Evolutionary conservation across 2,113 vertebrate species (phyloP).

Genomic region (Ictalurus furcatus): DNA sequence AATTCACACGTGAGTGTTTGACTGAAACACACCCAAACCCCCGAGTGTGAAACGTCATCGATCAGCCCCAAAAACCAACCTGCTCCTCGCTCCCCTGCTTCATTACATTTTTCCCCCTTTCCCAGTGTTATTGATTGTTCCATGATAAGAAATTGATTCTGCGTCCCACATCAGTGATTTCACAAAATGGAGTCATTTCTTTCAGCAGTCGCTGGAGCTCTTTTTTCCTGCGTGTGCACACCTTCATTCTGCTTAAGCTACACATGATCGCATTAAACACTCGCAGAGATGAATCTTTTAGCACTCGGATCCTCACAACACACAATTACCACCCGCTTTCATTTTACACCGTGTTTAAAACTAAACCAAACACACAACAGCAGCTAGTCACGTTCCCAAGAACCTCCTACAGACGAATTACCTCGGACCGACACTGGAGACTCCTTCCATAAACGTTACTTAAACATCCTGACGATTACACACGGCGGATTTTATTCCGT

Average conservation of each 20-base stretch:
- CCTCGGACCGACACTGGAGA: not conserved
- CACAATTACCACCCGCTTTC: not conserved
- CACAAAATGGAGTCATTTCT: slow-evolving; percentile 29
- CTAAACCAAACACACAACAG: too few species aligned
- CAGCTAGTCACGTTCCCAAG: too few species aligned
- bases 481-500: not conserved
- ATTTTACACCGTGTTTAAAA: too few species aligned
- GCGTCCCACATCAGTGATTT: slow-evolving; percentile 36
- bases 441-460: not conserved
- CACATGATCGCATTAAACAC: not conserved
- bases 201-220: slow-evolving; percentile 2
- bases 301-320: not conserved
- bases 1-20: not conserved
- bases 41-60: not conserved
- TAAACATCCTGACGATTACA: not conserved
- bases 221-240: not conserved
- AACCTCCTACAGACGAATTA: too few species aligned
- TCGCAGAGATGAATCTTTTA: not conserved
- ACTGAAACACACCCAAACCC: not conserved
- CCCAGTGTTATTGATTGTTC: slow-evolving; percentile 38
- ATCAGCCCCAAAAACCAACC: not conserved
- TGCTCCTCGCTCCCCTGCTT: not conserved
- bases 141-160: slow-evolving; percentile 33
- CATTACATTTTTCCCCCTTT: not conserved
- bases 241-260: not conserved